Evolutionary conservation across 2,113 vertebrate genomes (phyloP), one percentile per base, ranked within the genome.

Genomic region (Cygnus buccinator): DNA sequence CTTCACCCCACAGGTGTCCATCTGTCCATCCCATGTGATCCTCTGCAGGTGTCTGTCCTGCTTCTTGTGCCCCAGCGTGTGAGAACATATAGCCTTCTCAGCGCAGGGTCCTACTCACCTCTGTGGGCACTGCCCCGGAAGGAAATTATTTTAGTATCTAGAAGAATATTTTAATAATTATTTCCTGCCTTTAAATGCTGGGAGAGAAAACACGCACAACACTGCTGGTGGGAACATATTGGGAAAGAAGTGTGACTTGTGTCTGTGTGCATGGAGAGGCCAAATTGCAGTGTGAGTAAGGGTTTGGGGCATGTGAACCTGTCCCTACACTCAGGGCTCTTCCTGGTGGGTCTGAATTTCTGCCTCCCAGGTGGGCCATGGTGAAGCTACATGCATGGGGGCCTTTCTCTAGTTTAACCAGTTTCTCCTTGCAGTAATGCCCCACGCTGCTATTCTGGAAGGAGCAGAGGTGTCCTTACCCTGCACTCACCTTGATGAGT

Each of bases 241-340:
- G 66, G 71, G 58, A 39, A 54, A 73, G 79, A 7, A 4, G 6
- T 0, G 28, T 82, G 90, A 87, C 90, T 94, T 91, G 91, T 93
- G 94, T 75, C 66, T 48, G 46, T 61, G 77, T 61, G 70, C 39
- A 59, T 0, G 0, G 55, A 35, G 75, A 35, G 93, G 62, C 87
- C 80, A 78, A 84, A 94, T 28, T 91, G 82, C 63, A 55, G 85
- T 43, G 82, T 94, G 93, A 95, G 93, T 80, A 84, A 86, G 26
- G 55, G 44, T 21, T 80, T 4, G 3, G 39, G 90, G 62, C 41
- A 43, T 46, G 20, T 74, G 83, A 94, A 94, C 76, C 87, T 88
- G 66, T n/a, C 5, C 1, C 74, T 16, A 48, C 37, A 2, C 6
- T 11, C 12, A 29, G n/a, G 44, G 74, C 66, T 71, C 50, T 23